phyloP scores from a whole-genome alignment of 2,888 invertebrate genomes.

The Corbicula japonica region DNA sequence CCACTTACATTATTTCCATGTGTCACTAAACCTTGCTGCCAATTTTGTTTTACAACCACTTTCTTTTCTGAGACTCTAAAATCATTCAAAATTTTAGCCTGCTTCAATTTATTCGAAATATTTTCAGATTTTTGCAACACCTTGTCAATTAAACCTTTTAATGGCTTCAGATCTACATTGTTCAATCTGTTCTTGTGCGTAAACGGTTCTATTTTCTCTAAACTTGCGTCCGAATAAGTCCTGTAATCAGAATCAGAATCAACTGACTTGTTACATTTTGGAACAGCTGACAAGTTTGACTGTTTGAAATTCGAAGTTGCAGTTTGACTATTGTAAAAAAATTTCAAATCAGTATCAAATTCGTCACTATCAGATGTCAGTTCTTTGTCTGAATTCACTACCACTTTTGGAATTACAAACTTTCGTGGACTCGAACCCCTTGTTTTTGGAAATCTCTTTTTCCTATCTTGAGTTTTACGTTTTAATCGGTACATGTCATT shows the following conservation, averaged over 20 bases:
- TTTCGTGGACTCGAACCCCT: background rate
- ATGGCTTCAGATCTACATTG: constrained; percentile 21
- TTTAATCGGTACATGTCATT: background rate
- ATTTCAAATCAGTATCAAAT: constrained; percentile 12
- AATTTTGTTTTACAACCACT: too few species aligned
- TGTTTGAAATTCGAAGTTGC: background rate
- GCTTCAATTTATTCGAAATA: constrained; percentile 41
- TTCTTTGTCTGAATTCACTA: constrained; percentile 30
- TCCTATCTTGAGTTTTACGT: constrained; percentile 1
- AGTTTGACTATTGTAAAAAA: background rate
- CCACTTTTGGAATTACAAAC: constrained; percentile 23
- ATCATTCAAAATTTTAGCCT: constrained; percentile 19
- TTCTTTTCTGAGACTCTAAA: too few species aligned
- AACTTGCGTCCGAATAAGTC: constrained; percentile 60
- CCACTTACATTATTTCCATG: too few species aligned
- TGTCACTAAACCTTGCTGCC: too few species aligned
- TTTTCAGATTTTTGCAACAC: constrained; percentile 54
- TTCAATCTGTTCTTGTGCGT: too few species aligned
- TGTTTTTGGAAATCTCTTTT: background rate
- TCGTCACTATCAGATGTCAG: constrained; percentile 6
- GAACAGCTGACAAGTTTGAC: background rate
- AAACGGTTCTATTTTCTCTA: constrained; percentile 40
- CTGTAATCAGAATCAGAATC: constrained; percentile 64
- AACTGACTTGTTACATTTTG: constrained; percentile 14
- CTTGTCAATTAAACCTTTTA: constrained; percentile 45